Evolutionary conservation across 2,113 vertebrate species (phyloP), one percentile per base, ranked within the genome.

Genomic region (Crotalus tigris): DNA sequence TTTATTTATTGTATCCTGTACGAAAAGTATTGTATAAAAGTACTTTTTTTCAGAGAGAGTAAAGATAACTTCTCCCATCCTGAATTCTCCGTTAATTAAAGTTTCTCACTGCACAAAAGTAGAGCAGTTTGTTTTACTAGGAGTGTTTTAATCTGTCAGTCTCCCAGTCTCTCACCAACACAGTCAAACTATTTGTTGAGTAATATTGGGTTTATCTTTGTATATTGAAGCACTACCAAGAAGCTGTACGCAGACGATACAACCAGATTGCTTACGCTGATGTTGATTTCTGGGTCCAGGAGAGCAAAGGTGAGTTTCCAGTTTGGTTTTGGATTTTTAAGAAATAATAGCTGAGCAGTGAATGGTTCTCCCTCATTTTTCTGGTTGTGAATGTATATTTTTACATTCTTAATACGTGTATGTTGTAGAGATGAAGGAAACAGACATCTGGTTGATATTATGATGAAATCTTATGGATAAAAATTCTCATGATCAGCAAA

Each of bases 241-340:
- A 99, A 61, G 97, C 94, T 24, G 98, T 99, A 94, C 98, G 98
- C 87, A 98, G 98, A 91, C 98, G 99, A 26, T 98, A 98, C 81
- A 97, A 96, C 53, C 98, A 96, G 87, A 98, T 99, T 39, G 95
- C 96, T 3, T 99, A 99, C 91, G 97, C 98, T 10, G 99, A 99
- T 93, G 96, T 95, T 24, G 97, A 96, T 53, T 90, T 97, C 92
- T 98, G 98, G 98, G 95, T 95, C 11, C 97, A 91, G 93, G 94
- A 88, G 91, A 94, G 95, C 87, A 94, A 46, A 93, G 97, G 99
- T 99, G 96, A 96, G 96, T 95, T 51, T 86, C 59, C 11, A 23
- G 21, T n/a, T 51, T 54, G 46, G 23, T n/a, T 54, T 39, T 39
- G 10, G 24, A 46, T 46, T 46, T 46, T 24, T 29, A 15, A 44